These are phyloP conservation scores for Rattus rattus DNA, from an alignment of 2,113 vertebrate species.

Conservation along the genomic window DNA sequence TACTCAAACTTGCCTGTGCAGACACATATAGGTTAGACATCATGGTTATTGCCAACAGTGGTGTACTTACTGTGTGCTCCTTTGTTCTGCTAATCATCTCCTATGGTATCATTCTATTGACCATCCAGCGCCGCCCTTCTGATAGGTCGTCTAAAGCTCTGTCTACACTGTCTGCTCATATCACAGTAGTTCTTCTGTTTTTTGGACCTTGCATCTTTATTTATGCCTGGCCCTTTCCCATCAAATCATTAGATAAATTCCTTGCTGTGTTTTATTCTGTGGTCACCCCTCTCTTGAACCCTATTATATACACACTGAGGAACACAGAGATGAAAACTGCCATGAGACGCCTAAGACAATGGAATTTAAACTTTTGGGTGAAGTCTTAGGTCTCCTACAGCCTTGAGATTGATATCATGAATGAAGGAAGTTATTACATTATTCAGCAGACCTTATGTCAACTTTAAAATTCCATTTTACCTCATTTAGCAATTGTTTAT, in stretches of 20 bases:
- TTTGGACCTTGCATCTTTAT: conserved; percentile 72
- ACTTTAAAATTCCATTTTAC: not conserved
- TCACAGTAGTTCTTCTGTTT: conserved; percentile 76
- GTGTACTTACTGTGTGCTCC: conserved; percentile 64
- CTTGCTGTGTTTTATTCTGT: conserved; percentile 76
- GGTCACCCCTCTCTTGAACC: conserved; percentile 76
- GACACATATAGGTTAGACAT: conserved; percentile 62
- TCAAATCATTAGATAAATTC: conserved; percentile 69
- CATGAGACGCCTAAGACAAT: conserved; percentile 55
- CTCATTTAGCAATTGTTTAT: not conserved
- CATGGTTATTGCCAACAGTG: conserved; percentile 75
- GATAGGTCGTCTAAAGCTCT: conserved; percentile 62
- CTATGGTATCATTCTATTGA: conserved; percentile 58
- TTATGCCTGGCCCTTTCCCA: conserved; percentile 70
- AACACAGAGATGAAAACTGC: conserved; percentile 79
- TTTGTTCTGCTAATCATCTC: conserved; percentile 68
- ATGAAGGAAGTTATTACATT: not conserved
- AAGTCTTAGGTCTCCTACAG: conserved; percentile 32
- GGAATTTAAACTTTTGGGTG: not conserved
- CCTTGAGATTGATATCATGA: not conserved
- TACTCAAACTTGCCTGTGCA: conserved; percentile 72
- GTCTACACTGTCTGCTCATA: conserved; percentile 70
- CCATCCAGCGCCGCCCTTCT: conserved; percentile 44
- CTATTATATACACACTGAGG: conserved; percentile 77
- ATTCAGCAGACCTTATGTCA: not conserved